phyloP scores from a whole-genome alignment of 2,113 vertebrate species.

The Myotis brandtii region DNA sequence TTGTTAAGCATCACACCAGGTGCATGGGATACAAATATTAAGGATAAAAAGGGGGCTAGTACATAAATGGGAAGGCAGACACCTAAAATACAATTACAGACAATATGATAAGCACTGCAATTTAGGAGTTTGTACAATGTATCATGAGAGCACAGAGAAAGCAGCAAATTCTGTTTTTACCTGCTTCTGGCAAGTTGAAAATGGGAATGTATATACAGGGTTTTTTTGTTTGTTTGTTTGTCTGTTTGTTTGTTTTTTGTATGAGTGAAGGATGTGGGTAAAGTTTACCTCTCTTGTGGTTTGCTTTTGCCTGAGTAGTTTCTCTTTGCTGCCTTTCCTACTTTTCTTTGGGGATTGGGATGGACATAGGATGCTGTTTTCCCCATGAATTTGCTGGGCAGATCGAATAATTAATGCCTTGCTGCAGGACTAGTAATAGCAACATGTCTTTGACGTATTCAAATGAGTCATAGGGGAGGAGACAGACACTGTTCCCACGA shows the following conservation, averaged over 20 bases:
- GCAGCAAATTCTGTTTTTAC: background rate
- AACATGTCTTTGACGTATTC: slow-evolving; percentile 18
- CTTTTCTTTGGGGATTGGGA: background rate
- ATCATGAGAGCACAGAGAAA: background rate
- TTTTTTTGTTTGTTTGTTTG: no score
- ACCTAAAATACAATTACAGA: slow-evolving; percentile 55
- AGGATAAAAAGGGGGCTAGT: background rate
- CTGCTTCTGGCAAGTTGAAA: background rate
- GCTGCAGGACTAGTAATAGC: background rate
- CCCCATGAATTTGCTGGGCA: slow-evolving; percentile 37
- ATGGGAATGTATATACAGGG: background rate
- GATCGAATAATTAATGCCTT: slow-evolving; percentile 22
- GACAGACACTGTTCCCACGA: slow-evolving; percentile 47
- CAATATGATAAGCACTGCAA: slow-evolving; percentile 9
- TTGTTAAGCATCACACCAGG: slow-evolving; percentile 38
- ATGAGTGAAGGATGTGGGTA: background rate
- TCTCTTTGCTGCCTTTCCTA: background rate
- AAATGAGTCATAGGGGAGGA: slow-evolving; percentile 34
- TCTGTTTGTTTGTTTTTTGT: background rate
- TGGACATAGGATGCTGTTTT: background rate
- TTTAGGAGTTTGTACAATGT: slow-evolving; percentile 39
- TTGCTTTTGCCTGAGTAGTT: slow-evolving; percentile 17
- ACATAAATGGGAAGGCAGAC: slow-evolving; percentile 26
- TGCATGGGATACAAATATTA: slow-evolving; percentile 35
- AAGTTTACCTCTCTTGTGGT: background rate